Base-by-base conservation (phyloP, 2,113 vertebrate species). In the Colinus virginianus region DNA sequence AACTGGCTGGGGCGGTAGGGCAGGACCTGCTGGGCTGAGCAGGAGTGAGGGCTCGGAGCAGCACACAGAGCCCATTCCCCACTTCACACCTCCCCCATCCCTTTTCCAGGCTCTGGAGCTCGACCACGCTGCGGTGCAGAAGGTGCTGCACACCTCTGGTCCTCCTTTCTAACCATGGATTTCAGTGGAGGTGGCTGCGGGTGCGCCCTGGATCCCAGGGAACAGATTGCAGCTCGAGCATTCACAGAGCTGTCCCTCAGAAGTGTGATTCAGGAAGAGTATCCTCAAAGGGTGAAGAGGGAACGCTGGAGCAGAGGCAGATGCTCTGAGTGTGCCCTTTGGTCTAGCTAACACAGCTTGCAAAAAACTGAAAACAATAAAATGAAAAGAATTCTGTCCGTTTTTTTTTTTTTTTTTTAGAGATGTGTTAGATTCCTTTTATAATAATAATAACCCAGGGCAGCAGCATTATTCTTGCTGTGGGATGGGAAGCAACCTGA, bases 1-100 rank as follows among this genome's bases (percentile, higher is more conserved):
- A 95, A 94, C 91, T 90, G 88, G 91, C 71, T 91, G 79, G 79
- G 71, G 90, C 91, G 80, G 96, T 85, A 96, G 45, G 91, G 78
- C 92, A 90, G 79, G 96, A 94, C 61, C 76, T 90, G 76, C 87
- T 91, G 68, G 94, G 90, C 79, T 11, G 66, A 95, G 49, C 19
- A 38, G 49, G 82, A 87, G 82, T 76, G 30, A 19, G 22, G 75
- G 49, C 58, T 30, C 5, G 11, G 66, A 64, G 3, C 1, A 4
- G 74, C 12, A 48, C 66, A 72, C 13, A 40, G 69, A 78, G 78
- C 28, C 51, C 53, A 80, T 70, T 66, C 7, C 4, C 59, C 70
- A 16, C 69, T 19, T 66, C 58, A 49, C 36, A 84, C 34, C 21
- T 67, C 38, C 34, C 40, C 48, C 53, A 43, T 62, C 17, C 48